Percentiles rank a stretch among this genome's conserved stretches.
These are phyloP conservation scores for Tachysurus vachellii DNA, from an alignment of 2,113 vertebrate genomes.

Conservation along the genomic window DNA sequence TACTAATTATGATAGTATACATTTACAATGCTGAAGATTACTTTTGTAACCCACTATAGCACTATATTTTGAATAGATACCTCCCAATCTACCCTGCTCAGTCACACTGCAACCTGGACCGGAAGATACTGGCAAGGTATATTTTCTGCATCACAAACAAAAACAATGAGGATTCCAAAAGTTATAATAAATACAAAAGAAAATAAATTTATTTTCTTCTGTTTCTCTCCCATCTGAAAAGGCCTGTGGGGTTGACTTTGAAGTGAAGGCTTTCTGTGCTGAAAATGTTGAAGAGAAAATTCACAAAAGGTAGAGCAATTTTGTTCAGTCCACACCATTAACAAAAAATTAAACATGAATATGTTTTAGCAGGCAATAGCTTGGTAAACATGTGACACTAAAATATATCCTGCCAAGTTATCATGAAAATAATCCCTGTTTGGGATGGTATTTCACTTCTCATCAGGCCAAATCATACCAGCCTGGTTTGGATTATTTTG, in stretches of 20 bases:
- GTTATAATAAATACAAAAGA: neutral
- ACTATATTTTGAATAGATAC: slow-evolving; percentile 76
- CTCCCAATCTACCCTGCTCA: slow-evolving; percentile 90
- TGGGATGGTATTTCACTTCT: neutral
- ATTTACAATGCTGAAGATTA: neutral
- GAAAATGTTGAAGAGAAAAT: slow-evolving; percentile 94
- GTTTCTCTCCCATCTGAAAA: slow-evolving; percentile 56
- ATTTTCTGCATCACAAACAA: neutral
- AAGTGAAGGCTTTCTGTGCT: slow-evolving; percentile 94
- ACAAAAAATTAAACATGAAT: slow-evolving; percentile 3
- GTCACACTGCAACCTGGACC: slow-evolving; percentile 94
- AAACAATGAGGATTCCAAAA: neutral
- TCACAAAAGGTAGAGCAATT: slow-evolving; percentile 85
- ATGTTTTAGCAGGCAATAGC: neutral
- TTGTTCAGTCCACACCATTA: slow-evolving; percentile 17
- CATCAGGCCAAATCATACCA: neutral
- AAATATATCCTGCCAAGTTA: neutral
- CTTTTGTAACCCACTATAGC: neutral
- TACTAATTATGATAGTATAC: neutral
- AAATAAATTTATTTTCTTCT: neutral
- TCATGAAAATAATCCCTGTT: neutral
- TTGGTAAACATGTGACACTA: neutral
- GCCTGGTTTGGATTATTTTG: neutral
- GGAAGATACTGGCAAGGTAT: slow-evolving; percentile 93
- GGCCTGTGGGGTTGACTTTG: slow-evolving; percentile 98